Evolutionary conservation across 2,113 vertebrate species (phyloP).

Genomic region (Mirounga angustirostris): DNA sequence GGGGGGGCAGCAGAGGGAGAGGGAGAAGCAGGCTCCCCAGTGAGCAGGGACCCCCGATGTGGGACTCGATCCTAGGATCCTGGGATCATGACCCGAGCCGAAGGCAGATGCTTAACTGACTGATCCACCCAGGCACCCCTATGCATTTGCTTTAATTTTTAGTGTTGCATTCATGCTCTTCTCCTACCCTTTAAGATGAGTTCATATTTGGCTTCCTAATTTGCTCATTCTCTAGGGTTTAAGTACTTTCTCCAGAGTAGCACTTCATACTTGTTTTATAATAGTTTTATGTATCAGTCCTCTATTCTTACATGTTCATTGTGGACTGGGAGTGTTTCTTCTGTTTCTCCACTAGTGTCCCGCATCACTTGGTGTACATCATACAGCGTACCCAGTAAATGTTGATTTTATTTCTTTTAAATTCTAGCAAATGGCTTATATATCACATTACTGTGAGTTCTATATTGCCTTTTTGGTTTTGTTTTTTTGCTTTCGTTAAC

Average conservation of each 20-base stretch:
- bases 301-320: background rate
- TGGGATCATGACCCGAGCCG: no score
- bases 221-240: background rate
- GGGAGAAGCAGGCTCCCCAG: no score
- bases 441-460: background rate
- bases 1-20: no score
- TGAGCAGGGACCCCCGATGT: no score
- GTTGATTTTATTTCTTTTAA: slow-evolving; percentile 38
- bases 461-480: background rate
- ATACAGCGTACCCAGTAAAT: background rate
- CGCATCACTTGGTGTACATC: background rate
- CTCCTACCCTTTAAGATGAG: background rate
- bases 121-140: background rate
- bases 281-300: background rate
- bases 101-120: background rate
- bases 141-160: background rate
- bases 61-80: no score
- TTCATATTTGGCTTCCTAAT: background rate
- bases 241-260: background rate
- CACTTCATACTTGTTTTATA: background rate
- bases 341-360: background rate
- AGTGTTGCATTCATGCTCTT: background rate
- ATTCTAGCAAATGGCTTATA: background rate
- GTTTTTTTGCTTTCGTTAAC: background rate
- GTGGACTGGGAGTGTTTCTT: background rate